phyloP scores from a whole-genome alignment of 1,140 invertebrate species.

The Platyura marginata region DNA sequence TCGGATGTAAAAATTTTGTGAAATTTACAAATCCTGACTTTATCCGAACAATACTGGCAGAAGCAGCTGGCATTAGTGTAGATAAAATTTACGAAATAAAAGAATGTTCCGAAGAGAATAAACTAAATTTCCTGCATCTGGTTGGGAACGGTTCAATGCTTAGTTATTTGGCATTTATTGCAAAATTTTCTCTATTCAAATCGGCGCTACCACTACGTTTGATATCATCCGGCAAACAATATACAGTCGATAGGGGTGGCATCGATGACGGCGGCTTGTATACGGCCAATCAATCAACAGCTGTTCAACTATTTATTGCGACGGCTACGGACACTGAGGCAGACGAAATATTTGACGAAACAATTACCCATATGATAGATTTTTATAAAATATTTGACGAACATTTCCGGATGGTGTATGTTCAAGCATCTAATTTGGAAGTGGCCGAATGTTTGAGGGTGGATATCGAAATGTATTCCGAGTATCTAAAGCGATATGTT shows the following conservation, averaged over 20 bases:
- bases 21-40: conserved; percentile 40
- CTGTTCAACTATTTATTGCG: not conserved
- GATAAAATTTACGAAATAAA: not conserved
- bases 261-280: not conserved
- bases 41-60: conserved; percentile 35
- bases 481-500: conserved; percentile 28
- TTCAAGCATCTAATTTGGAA: conserved; percentile 27
- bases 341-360: conserved; percentile 18
- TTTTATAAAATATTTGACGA: conserved; percentile 33
- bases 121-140: not conserved
- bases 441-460: conserved; percentile 32
- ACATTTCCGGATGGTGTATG: conserved; percentile 34
- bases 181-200: not conserved
- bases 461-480: conserved; percentile 41
- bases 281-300: not conserved
- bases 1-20: conserved; percentile 24
- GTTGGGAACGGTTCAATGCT: not conserved
- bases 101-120: not conserved
- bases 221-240: not conserved
- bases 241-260: not conserved
- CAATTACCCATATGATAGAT: conserved; percentile 23
- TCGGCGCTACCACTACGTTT: not conserved
- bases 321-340: not conserved
- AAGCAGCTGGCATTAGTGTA: conserved; percentile 25
- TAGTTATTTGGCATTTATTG: not conserved